phyloP scores from a whole-genome alignment of 2,888 invertebrate genomes.

The Idaea straminata region DNA sequence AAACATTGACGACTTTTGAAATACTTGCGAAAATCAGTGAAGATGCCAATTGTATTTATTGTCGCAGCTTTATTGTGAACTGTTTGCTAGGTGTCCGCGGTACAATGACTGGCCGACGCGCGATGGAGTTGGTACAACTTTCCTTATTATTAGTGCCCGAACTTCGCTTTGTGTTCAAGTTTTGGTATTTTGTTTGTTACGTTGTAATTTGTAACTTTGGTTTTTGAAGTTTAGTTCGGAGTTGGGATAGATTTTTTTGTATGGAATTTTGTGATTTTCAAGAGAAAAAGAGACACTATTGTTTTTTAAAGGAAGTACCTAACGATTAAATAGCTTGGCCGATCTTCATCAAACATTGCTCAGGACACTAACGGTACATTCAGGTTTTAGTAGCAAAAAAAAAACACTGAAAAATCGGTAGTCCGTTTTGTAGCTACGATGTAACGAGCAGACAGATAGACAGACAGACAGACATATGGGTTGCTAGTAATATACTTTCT shows the following conservation, averaged over 20 bases:
- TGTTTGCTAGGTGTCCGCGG: neutral
- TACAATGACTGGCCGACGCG: neutral
- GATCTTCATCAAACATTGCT: too few species aligned
- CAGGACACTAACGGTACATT: too few species aligned
- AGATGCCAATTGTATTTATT: neutral
- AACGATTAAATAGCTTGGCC: slow-evolving; percentile 6
- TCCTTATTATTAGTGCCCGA: slow-evolving; percentile 1
- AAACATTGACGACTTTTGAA: too few species aligned
- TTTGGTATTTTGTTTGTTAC: slow-evolving; percentile 7
- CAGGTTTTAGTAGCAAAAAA: too few species aligned
- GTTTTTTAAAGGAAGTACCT: slow-evolving; percentile 20
- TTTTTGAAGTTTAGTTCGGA: neutral
- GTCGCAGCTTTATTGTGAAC: neutral
- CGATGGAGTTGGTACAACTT: neutral
- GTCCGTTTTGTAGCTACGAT: too few species aligned
- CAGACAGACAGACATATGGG: too few species aligned
- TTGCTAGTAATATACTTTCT: too few species aligned
- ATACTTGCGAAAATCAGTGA: too few species aligned
- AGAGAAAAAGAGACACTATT: neutral
- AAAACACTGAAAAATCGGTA: too few species aligned
- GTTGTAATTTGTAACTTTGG: slow-evolving; percentile 6
- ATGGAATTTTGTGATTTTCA: neutral
- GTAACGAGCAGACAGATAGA: too few species aligned
- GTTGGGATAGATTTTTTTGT: neutral
- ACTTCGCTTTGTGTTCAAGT: neutral